Base-by-base conservation (phyloP, 2,113 vertebrate species). In the Podilymbus podiceps region DNA sequence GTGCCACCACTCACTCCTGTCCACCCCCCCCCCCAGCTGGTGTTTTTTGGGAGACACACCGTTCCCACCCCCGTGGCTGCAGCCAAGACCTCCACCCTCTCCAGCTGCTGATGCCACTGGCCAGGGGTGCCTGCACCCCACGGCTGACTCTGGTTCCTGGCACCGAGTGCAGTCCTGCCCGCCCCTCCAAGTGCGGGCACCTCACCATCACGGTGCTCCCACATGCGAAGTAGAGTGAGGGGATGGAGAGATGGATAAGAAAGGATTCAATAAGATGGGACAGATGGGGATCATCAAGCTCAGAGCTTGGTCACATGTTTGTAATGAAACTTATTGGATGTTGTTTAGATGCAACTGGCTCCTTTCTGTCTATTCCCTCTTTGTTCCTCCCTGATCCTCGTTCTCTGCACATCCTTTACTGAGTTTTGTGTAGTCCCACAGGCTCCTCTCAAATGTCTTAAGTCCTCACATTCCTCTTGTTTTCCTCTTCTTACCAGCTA, bases 281-380 rank as follows among this genome's bases (percentile, higher is more conserved):
- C 28, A 59, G n/a, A 22, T 44, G n/a, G 44, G 53, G n/a, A n/a
- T 59, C 13, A 40, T 42, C 55, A 40, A 27, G 23, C n/a, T 59
- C 44, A 27, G n/a, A 62, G 35, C 15, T n/a, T 30, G 19, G 47
- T n/a, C 56, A 42, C 8, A 4, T 21, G 17, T 38, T 38, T 38
- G 38, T 38, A 9, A 38, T 38, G 2, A 3, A 44, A 35, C 38
- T 35, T 30, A 52, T 35, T 1, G 1, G 23, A n/a, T 1, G 1
- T 18, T 42, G 8, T 59, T 69, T 49, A 40, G 35, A 71, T n/a
- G 66, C 46, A 50, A 23, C 35, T 60, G 80, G 14, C 46, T 72
- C 46, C 35, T 53, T 53, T 62, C 25, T 44, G 47, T 44, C 35
- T 35, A 16, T 24, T 55, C 25, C 19, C 12, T 1, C 31, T 52